Evolutionary conservation across 2,888 invertebrate genomes (phyloP), one percentile per base, ranked within the genome.

Genomic region (Oscheius onirici): DNA sequence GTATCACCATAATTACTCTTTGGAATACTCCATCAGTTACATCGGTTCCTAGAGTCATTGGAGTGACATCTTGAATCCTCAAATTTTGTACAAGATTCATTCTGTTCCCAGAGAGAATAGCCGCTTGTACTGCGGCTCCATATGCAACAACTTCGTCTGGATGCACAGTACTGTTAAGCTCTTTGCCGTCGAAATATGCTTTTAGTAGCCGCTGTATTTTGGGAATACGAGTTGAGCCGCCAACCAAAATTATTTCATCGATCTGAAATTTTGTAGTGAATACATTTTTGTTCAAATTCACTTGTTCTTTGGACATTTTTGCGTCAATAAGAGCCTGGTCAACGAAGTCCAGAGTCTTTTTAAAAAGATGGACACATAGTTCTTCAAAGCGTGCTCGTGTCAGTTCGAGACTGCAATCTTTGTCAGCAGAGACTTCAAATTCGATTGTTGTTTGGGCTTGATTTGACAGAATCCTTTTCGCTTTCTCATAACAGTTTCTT

Each of bases 101-200:
- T 54, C 89, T 88, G 85, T 91, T 93, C 28, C 95, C 95, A 88
- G 93, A 93, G 86, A 97, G 90, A 87, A 85, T 85, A 34, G 86
- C 86, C 8, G 86, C 86, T 69, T 84, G 85, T 24, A 85, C 84
- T 17, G 85, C 85, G 54, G 95, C 95, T 79, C 95, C 95, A 87
- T 95, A 96, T 2, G 96, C 97, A 13, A 97, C 97, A 84, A 96
- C 96, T 90, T 97, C 96, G 89, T 97, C 96, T 15, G 96, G 96
- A 89, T 97, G 95, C 90, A 97, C 96, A 66, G 91, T 91, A 88
- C 95, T 95, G 91, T 96, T 97, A 78, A 97, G 90, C 90, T 96
- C 95, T 90, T 95, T 95, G 51, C 95, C 95, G 81, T 94, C 94
- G 91, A 95, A 95, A 76, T 89, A 88, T 76, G 90, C 90, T 88